Percentiles rank a stretch among this genome's conserved stretches.
These are phyloP conservation scores for Tachina lurida DNA, from an alignment of 2,888 invertebrate species.

Conservation along the genomic window DNA sequence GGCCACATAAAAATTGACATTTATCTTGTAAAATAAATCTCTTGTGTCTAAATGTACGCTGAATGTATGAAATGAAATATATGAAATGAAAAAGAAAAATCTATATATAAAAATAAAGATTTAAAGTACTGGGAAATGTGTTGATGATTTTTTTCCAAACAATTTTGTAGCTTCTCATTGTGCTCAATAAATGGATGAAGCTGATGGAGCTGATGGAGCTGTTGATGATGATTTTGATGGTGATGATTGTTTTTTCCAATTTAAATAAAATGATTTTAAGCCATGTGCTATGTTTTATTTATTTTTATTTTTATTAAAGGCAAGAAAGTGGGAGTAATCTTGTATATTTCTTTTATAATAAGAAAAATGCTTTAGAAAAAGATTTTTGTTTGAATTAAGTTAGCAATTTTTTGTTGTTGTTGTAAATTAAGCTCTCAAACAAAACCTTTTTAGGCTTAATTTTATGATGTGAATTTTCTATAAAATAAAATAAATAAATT, in stretches of 20 bases:
- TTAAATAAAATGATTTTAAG: constrained; percentile 29
- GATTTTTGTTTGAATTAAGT: too few relatives aligned
- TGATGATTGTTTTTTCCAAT: not conserved
- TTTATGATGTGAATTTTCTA: too few relatives aligned
- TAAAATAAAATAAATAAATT: too few relatives aligned
- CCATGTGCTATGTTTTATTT: not conserved
- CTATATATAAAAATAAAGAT: not conserved
- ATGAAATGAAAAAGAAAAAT: not conserved
- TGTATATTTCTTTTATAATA: not conserved
- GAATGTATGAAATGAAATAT: not conserved
- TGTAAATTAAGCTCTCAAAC: too few relatives aligned
- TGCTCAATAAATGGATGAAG: constrained; percentile 8
- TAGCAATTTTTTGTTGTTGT: too few relatives aligned
- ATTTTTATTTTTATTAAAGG: not conserved
- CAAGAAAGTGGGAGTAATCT: not conserved
- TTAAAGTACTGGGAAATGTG: not conserved
- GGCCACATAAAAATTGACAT: constrained; percentile 64
- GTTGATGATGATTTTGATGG: too few relatives aligned
- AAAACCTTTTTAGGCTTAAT: too few relatives aligned
- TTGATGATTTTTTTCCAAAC: not conserved
- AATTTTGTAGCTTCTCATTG: constrained; percentile 1
- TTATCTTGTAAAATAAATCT: constrained; percentile 58
- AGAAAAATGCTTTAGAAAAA: not conserved
- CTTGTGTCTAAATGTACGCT: constrained; percentile 5
- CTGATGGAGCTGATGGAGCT: not conserved